Percentiles rank a stretch among this genome's conserved stretches.
phyloP scores from a whole-genome alignment of 2,113 vertebrate genomes.

The Neopipo cinnamomea region DNA sequence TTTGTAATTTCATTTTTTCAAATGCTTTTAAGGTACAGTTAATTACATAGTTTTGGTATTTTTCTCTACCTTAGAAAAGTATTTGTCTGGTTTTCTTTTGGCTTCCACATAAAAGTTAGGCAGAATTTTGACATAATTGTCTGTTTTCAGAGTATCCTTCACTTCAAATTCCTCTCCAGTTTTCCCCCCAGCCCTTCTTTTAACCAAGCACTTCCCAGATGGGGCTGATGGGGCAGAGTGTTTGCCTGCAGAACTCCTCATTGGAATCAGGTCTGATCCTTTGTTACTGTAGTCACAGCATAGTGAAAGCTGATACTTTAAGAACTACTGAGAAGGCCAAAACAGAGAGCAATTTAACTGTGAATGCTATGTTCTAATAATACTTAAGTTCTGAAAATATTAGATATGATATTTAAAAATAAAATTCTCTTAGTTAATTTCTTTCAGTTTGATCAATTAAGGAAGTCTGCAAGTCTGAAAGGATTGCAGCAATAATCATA shows the following conservation, averaged over 20 bases:
- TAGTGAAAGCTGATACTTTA: not conserved
- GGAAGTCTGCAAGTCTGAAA: not conserved
- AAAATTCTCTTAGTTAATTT: not conserved
- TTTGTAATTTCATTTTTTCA: not conserved
- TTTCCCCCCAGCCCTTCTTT: not conserved
- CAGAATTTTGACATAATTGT: not conserved
- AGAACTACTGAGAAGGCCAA: not conserved
- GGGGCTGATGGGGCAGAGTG: too few relatives aligned
- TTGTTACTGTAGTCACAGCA: not conserved
- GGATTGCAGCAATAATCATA: not conserved
- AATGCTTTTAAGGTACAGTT: not conserved
- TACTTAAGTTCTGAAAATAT: not conserved
- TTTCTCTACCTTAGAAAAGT: not conserved
- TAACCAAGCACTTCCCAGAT: not conserved
- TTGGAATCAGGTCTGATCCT: not conserved
- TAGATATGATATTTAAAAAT: not conserved
- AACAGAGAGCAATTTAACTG: not conserved
- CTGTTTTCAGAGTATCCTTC: not conserved
- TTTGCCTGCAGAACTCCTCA: not conserved
- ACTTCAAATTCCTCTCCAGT: not conserved
- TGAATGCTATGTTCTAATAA: not conserved
- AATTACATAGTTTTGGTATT: not conserved
- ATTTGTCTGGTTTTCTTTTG: not conserved
- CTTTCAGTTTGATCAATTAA: not conserved
- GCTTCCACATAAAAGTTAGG: not conserved